Percentiles rank a stretch among this genome's conserved stretches.
These are phyloP conservation scores for Bombus terrestris DNA, from an alignment of 1,140 invertebrate species.

Conservation along the genomic window DNA sequence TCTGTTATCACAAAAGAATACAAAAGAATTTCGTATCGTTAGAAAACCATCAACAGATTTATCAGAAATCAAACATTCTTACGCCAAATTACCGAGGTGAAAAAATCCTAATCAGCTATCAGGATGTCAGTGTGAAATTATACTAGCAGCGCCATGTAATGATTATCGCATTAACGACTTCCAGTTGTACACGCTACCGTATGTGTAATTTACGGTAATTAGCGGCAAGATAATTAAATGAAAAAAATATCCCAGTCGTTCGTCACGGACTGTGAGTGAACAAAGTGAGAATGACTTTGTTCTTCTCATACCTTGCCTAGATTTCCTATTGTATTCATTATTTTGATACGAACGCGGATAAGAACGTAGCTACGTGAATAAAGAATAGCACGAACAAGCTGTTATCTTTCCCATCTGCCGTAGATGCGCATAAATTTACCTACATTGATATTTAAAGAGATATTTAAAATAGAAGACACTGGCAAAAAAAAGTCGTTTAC, in stretches of 20 bases:
- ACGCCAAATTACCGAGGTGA: background rate
- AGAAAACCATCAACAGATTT: background rate
- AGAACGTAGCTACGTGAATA: background rate
- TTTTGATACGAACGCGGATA: background rate
- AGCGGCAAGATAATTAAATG: slow-evolving; percentile 46
- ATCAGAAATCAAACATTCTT: background rate
- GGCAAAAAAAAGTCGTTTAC: too few relatives aligned
- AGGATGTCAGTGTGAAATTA: background rate
- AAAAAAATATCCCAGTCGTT: slow-evolving; percentile 18
- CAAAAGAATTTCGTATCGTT: background rate
- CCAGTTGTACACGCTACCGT: background rate
- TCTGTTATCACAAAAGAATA: background rate
- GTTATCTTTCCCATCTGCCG: background rate
- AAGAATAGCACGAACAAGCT: background rate
- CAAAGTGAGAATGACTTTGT: background rate
- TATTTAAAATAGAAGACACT: background rate
- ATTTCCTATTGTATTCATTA: background rate
- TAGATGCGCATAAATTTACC: background rate
- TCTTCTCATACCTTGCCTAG: slow-evolving; percentile 1
- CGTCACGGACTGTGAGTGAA: background rate
- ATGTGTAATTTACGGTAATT: slow-evolving; percentile 29
- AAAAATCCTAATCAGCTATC: background rate
- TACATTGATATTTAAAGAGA: background rate
- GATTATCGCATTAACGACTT: slow-evolving; percentile 15
- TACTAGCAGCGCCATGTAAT: background rate